Evolutionary conservation across 1,140 invertebrate genomes (phyloP).

Genomic region (Diachasma alloeum): DNA sequence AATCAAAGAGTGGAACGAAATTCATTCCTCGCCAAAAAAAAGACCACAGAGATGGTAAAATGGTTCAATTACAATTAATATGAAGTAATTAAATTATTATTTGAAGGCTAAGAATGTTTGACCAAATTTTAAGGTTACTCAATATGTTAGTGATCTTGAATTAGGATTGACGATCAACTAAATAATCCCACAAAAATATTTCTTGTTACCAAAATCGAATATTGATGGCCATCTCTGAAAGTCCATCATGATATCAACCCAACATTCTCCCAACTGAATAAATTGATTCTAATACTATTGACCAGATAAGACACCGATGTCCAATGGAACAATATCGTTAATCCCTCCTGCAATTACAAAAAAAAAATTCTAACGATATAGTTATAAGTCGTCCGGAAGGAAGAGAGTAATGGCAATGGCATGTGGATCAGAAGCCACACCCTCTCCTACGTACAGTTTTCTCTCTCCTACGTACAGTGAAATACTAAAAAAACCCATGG

Average conservation of each 20-base stretch:
- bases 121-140: too few species aligned
- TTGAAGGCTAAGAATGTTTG: too few species aligned
- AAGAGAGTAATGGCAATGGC: constrained; percentile 11
- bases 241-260: neutral
- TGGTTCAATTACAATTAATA: too few species aligned
- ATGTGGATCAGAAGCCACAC: constrained; percentile 24
- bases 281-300: neutral
- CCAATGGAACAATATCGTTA: neutral
- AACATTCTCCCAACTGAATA: neutral
- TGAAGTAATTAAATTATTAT: too few species aligned
- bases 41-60: too few species aligned
- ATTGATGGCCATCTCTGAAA: too few species aligned
- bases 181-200: too few species aligned
- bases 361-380: neutral
- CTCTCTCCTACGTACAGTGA: constrained; percentile 23
- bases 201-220: too few species aligned
- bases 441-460: constrained; percentile 24
- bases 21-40: too few species aligned
- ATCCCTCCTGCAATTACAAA: neutral
- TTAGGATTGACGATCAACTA: too few species aligned
- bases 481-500: neutral
- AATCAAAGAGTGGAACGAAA: too few species aligned
- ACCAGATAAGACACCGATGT: neutral
- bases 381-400: neutral
- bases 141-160: too few species aligned